Evolutionary conservation across 1,140 invertebrate species (phyloP).

Genomic region (Neoseiulus cucumeris): DNA sequence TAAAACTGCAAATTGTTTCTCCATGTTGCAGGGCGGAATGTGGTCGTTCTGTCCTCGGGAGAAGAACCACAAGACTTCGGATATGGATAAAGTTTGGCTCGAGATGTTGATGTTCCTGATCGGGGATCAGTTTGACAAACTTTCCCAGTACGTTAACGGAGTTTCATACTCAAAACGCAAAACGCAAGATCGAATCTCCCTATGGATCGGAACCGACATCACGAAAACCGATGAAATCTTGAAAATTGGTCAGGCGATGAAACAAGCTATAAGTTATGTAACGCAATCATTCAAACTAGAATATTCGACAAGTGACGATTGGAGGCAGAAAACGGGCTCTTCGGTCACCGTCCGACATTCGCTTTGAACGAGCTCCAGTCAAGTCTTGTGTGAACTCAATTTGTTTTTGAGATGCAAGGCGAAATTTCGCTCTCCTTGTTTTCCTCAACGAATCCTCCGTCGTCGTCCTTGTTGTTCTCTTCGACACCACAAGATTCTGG

Average conservation of each 20-base stretch:
- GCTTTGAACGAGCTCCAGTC: background rate
- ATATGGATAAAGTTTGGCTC: background rate
- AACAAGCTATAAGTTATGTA: background rate
- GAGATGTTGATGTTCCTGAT: background rate
- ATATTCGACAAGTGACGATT: constrained; percentile 1
- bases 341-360: background rate
- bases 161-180: background rate
- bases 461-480: too few relatives aligned
- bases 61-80: background rate
- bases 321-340: background rate
- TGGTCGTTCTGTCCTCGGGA: background rate
- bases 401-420: too few relatives aligned
- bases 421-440: too few relatives aligned
- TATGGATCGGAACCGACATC: background rate
- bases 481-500: too few relatives aligned
- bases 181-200: background rate
- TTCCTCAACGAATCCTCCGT: too few relatives aligned
- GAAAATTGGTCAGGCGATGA: background rate
- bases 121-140: background rate
- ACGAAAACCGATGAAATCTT: background rate
- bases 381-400: too few relatives aligned
- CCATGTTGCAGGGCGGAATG: background rate
- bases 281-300: background rate
- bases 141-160: background rate
- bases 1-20: background rate